Evolutionary conservation across 2,888 invertebrate genomes (phyloP), one percentile per base, ranked within the genome.

Genomic region (Standfussiana lucernea): DNA sequence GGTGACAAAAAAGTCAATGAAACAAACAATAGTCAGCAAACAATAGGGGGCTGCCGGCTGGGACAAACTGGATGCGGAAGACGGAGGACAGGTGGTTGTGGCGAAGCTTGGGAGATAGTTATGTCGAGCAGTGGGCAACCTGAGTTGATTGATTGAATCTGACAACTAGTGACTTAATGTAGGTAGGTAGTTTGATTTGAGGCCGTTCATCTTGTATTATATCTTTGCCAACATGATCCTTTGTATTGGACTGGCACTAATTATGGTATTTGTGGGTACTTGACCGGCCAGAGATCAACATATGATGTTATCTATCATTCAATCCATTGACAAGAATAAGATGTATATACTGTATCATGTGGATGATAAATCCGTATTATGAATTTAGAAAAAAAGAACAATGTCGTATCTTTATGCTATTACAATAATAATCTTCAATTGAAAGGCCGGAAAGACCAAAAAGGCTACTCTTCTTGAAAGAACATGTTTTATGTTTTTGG

Each of bases 281-380:
- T 79, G 73, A 79, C 79, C 67, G 24, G 62, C 45, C 66, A 71
- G 61, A 77, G 80, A 62, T 83, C 80, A 77, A 4, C 40, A 21
- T n/a, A 59, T 61, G 83, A 83, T 80, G 83, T 82, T 47, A 80
- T 81, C 64, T 47, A 80, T 81, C 64, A 74, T 81, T 74, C 18
- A 42, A 7, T 50, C 18, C 5, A 42, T 40, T 28, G 40, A 28
- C 18, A 42, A 21, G 28, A 28, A 21, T 40, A 75, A 24, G 37
- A 37, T 0, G 4, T 37, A 18, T 8, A 61, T 4, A 35, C 24
- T 61, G 61, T 61, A 21, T 56, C 7, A 28, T 35, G 35, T 50
- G 50, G 4, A 50, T 50, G 6, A 56, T 56, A 56, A 56, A 56
- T 15, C n/a, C 6, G 32, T 56, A 28, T 21, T 28, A 13, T 45